Base-by-base conservation (phyloP, 2,888 invertebrate genomes). In the Ceraclea dissimilis region DNA sequence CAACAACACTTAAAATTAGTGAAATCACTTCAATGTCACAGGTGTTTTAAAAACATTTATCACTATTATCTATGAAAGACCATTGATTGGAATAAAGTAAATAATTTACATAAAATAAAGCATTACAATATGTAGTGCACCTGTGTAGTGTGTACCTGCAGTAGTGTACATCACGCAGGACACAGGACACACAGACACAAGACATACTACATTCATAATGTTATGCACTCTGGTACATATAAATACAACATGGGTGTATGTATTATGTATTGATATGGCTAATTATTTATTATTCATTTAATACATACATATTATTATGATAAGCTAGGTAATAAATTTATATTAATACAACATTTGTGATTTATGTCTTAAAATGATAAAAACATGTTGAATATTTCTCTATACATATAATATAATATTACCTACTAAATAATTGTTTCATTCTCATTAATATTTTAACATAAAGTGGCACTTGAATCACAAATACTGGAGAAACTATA, bases 391-490 rank as follows among this genome's bases (percentile, higher is more conserved):
- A 57, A 60, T 57, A 57, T 51, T 60, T 60, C 72, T 76, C 76
- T 77, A 77, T 74, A 76, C 76, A 76, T 76, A 75, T 78, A 78
- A 71, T 74, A 77, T 76, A 71, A 60, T 61, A 61, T 76, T 75
- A 39, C 13, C 39, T 39, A 77, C 77, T 78, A 78, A 75, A 78
- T 78, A 78, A 78, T 78, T 77, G 76, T 77, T 74, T 78, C 74
- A 79, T 69, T 68, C 68, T 76, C 73, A 77, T 73, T 72, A 75
- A 74, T 75, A 74, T 56, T 83, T 82, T 80, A 82, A 83, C 83
- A 82, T 82, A 82, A 83, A 83, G 84, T 84, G 84, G 84, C 84
- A 84, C 84, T 83, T 83, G 80, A 81, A 83, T 84, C 84, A 84
- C 84, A 84, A 84, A 83, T 83, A 83, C 83, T 83, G 82, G 81